A percentile compares a stretch with the other conserved stretches of the same genome.
phyloP scores from a whole-genome alignment of 1,140 invertebrate species.

The Forficula auricularia region DNA sequence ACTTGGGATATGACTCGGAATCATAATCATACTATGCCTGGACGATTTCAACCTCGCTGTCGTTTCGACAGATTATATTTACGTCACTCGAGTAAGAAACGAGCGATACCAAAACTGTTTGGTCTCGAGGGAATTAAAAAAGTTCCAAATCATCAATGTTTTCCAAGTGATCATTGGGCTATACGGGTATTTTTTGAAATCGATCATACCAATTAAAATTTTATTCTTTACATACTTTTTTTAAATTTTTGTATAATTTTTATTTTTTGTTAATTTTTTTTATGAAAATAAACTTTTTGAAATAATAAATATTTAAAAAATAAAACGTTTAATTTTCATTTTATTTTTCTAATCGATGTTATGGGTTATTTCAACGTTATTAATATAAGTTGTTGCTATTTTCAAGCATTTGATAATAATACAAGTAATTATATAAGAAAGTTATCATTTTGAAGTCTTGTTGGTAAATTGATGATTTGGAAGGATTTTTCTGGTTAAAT shows the following conservation, averaged over 20 bases:
- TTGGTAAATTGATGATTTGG: no score
- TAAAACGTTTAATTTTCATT: no score
- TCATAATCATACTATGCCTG: conserved; percentile 27
- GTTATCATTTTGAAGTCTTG: no score
- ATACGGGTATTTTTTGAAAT: conserved; percentile 23
- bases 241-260: not conserved
- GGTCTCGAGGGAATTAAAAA: conserved; percentile 37
- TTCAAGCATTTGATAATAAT: no score
- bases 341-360: no score
- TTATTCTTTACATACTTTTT: not conserved
- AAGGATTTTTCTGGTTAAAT: no score
- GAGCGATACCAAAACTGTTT: conserved; percentile 29
- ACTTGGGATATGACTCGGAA: conserved; percentile 40
- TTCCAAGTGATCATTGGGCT: conserved; percentile 46
- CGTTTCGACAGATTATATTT: conserved; percentile 41
- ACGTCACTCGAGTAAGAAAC: conserved; percentile 16
- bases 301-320: conserved; percentile 2
- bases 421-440: no score
- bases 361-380: no score
- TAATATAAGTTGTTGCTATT: no score
- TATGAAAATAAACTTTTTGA: not conserved
- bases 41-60: conserved; percentile 26
- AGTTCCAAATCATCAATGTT: conserved; percentile 29
- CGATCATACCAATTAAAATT: not conserved
- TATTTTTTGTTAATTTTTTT: not conserved